These are phyloP conservation scores for Progne subis DNA, from an alignment of 2,113 vertebrate genomes.

Conservation along the genomic window DNA sequence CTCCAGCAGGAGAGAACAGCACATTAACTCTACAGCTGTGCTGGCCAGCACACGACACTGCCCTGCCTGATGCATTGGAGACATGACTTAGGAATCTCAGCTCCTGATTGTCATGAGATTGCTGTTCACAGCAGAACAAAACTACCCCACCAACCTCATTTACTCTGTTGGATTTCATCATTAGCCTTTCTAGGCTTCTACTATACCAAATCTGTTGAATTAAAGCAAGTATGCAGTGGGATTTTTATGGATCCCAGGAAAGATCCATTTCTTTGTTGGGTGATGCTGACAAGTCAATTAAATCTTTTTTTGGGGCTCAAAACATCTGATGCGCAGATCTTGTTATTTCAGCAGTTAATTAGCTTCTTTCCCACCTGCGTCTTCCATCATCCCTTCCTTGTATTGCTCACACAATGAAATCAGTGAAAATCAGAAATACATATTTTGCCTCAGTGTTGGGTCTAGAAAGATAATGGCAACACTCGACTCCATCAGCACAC, in stretches of 20 bases:
- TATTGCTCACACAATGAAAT: constrained; percentile 16
- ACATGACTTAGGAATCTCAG: background rate
- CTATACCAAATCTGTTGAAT: background rate
- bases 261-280: background rate
- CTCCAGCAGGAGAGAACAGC: background rate
- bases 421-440: constrained; percentile 25
- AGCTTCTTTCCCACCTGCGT: constrained; percentile 1
- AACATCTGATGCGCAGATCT: background rate
- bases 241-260: background rate
- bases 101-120: background rate
- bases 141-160: background rate
- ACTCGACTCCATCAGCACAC: background rate
- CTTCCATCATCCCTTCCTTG: background rate
- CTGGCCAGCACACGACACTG: background rate
- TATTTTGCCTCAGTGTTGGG: background rate
- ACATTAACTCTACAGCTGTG: background rate
- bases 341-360: constrained; percentile 4
- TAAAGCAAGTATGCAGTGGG: background rate
- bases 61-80: background rate
- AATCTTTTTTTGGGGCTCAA: background rate
- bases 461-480: background rate
- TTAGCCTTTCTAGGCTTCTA: background rate
- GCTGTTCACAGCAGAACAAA: background rate
- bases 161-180: background rate
- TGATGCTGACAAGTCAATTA: background rate